Evolutionary conservation across 2,888 invertebrate species (phyloP).

Genomic region (Amblyteles armatorius): DNA sequence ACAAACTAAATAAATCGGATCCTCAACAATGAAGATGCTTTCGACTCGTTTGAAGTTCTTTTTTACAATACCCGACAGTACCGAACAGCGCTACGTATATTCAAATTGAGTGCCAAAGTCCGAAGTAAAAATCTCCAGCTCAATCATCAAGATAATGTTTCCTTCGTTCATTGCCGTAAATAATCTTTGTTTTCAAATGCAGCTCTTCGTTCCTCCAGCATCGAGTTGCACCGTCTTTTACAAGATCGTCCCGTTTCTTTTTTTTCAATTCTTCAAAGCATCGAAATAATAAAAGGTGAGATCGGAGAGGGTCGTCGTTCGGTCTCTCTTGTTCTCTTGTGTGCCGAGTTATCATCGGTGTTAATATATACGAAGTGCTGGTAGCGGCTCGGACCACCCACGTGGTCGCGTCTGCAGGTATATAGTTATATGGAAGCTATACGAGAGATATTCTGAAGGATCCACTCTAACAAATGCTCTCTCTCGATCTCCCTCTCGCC

Average conservation of each 20-base stretch:
- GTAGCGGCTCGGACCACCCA: constrained; percentile 77
- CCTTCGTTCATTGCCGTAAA: background rate
- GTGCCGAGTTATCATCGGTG: constrained; percentile 77
- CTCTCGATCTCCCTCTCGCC: constrained; percentile 25
- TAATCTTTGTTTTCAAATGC: background rate
- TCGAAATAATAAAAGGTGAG: constrained; percentile 39
- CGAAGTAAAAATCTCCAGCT: background rate
- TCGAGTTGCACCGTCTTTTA: constrained; percentile 3
- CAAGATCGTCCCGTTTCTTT: background rate
- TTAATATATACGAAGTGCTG: constrained; percentile 77
- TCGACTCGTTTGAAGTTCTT: no score
- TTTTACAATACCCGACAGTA: no score
- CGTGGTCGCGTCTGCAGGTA: constrained; percentile 76
- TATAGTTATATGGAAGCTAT: constrained; percentile 32
- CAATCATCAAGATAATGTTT: background rate
- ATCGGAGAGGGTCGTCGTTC: constrained; percentile 39
- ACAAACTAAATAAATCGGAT: no score
- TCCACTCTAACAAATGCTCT: constrained; percentile 64
- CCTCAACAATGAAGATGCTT: no score
- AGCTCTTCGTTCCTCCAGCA: constrained; percentile 5
- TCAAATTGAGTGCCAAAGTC: background rate
- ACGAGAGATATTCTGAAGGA: constrained; percentile 70
- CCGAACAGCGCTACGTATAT: background rate
- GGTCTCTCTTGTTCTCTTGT: constrained; percentile 59
- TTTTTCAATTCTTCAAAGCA: constrained; percentile 19